A percentile compares a stretch with the other conserved stretches of the same genome.
Conservation (phyloP, 2,888 invertebrate species). For the Cataglyphis altisquamis region DNA sequence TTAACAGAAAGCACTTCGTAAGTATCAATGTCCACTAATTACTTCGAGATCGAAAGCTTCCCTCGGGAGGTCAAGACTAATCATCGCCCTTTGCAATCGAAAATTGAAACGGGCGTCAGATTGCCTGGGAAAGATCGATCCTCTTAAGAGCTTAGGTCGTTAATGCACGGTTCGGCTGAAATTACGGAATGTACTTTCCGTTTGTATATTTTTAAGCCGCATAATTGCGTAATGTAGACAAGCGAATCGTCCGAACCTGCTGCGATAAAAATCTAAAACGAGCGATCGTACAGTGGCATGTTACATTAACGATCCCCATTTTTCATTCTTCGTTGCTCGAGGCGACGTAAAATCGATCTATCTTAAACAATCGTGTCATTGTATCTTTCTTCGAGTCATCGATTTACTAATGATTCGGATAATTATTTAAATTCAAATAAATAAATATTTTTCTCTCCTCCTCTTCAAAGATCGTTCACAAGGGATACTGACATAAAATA, state of each 20-base stretch:
- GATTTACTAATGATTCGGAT: background rate
- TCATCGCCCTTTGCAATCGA: conserved; percentile 46
- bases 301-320: conserved; percentile 4
- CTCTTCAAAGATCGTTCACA: background rate
- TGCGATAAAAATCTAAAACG: background rate
- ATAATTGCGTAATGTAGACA: background rate
- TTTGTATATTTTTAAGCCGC: conserved; percentile 9
- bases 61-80: conserved; percentile 40
- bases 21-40: conserved; percentile 44
- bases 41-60: conserved; percentile 3
- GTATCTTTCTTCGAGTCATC: background rate
- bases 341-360: background rate
- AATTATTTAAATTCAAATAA: background rate
- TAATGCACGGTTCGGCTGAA: conserved; percentile 19
- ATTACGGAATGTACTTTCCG: conserved; percentile 37
- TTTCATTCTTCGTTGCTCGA: background rate
- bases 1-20: conserved; percentile 31
- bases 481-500: background rate
- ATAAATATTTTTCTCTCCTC: background rate
- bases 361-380: conserved; percentile 7
- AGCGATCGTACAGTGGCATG: conserved; percentile 1
- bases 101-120: conserved; percentile 46
- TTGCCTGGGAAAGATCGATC: conserved; percentile 49
- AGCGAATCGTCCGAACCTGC: conserved; percentile 4
- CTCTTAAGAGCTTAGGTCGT: conserved; percentile 19